Base-by-base conservation (phyloP, 1,140 invertebrate genomes). In the Caenorhabditis remanei region DNA sequence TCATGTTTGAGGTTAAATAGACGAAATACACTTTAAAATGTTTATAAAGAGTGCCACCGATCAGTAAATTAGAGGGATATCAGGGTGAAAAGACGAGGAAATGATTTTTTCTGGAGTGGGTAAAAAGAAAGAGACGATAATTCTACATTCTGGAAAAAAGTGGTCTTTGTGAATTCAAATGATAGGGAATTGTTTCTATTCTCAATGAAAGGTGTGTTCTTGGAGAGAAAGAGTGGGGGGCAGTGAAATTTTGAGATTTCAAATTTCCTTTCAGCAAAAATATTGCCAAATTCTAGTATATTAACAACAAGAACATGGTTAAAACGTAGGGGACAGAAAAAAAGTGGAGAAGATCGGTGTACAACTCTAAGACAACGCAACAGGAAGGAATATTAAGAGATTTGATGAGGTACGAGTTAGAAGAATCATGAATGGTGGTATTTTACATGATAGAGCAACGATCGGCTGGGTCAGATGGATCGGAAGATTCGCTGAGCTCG, bases 401-500 rank as follows among this genome's bases (percentile, higher is more conserved):
- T 46, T 21, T n/a, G 21, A 50, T 48, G 46, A 79, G 71, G 43
- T 79, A 19, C 71, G 41, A 50, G 13, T 79, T 7, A 21, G 21
- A 43, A 24, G 46, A 50, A 43, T 14, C 13, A n/a, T 32, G 11
- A 19, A 4, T 8, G 8, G 4, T 14, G 8, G 5, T 48, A 19
- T 16, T 58, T 86, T 89, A 89, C 88, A 89, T 89, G 58, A 89
- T 82, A 11, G 83, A 65, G 50, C 88, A 89, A 40, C 87, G 82
- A 24, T 89, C 85, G n/a, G 85, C 88, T 32, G 88, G 88, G 32
- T 89, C 85, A 14, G 43, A 71, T 43, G 85, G 75, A 48, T 88
- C 84, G 14, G 82, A 56, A 50, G 85, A 88, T 48, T 88, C 87
- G 65, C 87, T 88, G 43, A 58, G 32, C 40, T 83, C 86, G 6